Conservation (phyloP, 2,888 invertebrate species). For the Azorinus chamasolen region DNA sequence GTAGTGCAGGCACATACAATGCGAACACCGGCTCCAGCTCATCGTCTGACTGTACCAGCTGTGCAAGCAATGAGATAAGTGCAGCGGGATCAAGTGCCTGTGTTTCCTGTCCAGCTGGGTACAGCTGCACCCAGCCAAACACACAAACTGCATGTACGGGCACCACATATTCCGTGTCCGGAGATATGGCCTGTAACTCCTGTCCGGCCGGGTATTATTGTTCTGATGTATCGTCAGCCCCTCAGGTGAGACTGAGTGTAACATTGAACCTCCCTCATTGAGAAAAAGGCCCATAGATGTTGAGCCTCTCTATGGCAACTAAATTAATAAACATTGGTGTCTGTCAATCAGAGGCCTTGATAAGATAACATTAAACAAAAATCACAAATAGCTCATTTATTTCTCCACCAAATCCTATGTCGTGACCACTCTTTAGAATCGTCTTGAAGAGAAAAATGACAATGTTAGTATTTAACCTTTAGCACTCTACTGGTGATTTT, state of each 20-base stretch:
- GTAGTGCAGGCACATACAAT: constrained; percentile 72
- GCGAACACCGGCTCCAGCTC: constrained; percentile 45
- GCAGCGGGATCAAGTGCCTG: constrained; percentile 70
- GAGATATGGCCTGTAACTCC: constrained; percentile 73
- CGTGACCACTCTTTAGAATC: no score
- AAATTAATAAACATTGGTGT: no score
- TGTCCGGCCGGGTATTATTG: constrained; percentile 81
- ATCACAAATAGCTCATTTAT: no score
- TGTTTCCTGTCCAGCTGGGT: constrained; percentile 80
- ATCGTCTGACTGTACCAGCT: constrained; percentile 59
- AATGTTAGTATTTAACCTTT: no score
- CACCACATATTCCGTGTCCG: constrained; percentile 72
- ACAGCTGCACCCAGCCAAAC: constrained; percentile 65
- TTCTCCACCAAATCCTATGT: no score
- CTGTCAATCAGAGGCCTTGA: no score
- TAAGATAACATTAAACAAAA: no score
- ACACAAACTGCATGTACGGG: constrained; percentile 69
- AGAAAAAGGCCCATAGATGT: no score
- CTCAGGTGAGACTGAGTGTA: constrained; percentile 55
- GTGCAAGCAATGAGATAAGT: constrained; percentile 68
- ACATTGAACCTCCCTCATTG: background rate
- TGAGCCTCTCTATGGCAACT: no score
- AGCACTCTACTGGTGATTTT: no score
- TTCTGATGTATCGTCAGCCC: constrained; percentile 57
- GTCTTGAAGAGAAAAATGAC: no score